Evolutionary conservation across 2,888 invertebrate genomes (phyloP).

Genomic region (Epirrhoe alternata): DNA sequence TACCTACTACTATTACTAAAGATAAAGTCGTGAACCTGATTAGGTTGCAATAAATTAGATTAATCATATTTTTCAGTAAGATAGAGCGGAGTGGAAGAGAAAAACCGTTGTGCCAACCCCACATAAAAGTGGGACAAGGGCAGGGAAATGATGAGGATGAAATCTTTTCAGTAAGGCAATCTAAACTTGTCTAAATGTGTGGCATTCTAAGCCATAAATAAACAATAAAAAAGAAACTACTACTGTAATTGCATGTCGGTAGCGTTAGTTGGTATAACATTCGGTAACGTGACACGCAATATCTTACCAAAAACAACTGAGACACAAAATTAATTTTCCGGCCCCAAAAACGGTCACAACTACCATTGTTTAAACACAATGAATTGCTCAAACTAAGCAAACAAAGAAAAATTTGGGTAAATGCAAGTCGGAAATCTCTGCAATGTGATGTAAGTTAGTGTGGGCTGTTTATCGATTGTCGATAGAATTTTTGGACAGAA

Average conservation of each 20-base stretch:
- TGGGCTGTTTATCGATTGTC: conserved; percentile 44
- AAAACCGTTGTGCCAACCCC: no score
- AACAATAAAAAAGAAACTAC: no score
- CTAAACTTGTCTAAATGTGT: no score
- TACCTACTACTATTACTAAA: no score
- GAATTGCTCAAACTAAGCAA: conserved; percentile 57
- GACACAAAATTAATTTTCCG: conserved; percentile 59
- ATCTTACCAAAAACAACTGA: conserved; percentile 22
- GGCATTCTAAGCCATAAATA: no score
- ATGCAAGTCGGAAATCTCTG: conserved; percentile 68
- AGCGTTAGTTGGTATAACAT: neutral
- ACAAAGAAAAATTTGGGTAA: conserved; percentile 74
- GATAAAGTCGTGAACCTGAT: no score
- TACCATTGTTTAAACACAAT: conserved; percentile 72
- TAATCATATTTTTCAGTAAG: no score
- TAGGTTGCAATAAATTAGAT: no score
- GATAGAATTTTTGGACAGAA: conserved; percentile 35
- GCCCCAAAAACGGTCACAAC: conserved; percentile 53
- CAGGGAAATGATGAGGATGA: no score
- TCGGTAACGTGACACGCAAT: conserved; percentile 16
- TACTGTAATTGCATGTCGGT: neutral
- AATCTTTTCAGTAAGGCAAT: no score
- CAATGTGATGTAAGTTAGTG: conserved; percentile 65
- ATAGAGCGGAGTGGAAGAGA: no score
- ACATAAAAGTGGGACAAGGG: no score